These are phyloP conservation scores for Thymallus thymallus DNA, from an alignment of 2,113 vertebrate species.

Conservation along the genomic window DNA sequence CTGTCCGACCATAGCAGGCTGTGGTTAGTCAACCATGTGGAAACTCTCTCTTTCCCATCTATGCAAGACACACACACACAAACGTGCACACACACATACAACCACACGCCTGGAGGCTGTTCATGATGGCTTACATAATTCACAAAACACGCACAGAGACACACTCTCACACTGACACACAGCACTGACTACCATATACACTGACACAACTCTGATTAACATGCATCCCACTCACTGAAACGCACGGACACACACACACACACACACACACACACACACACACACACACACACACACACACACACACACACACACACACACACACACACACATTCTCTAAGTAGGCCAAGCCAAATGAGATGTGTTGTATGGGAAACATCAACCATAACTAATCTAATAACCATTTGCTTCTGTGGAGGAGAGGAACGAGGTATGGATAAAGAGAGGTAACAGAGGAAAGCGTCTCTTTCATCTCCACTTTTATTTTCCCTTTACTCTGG, in stretches of 20 bases:
- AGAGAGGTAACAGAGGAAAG: neutral
- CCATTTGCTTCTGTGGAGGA: neutral
- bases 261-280: neutral
- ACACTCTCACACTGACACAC: neutral
- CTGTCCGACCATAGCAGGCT: slow-evolving; percentile 8
- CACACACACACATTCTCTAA: slow-evolving; percentile 3
- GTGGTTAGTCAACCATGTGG: slow-evolving; percentile 27
- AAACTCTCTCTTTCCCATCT: slow-evolving; percentile 15
- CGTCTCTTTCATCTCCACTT: neutral
- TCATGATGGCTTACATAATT: slow-evolving; percentile 60
- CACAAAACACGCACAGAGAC: slow-evolving; percentile 10
- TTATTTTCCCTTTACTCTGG: slow-evolving; percentile 14
- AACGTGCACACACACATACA: neutral
- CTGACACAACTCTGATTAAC: neutral
- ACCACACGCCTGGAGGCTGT: slow-evolving; percentile 15
- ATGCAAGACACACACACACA: neutral
- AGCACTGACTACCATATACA: neutral
- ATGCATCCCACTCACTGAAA: neutral
- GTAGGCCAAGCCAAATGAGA: slow-evolving; percentile 46
- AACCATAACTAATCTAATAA: slow-evolving; percentile 51
- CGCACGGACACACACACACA: neutral
- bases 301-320: neutral
- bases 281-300: neutral
- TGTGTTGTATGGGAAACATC: slow-evolving; percentile 36
- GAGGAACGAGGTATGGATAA: neutral